Percentiles rank a stretch among this genome's conserved stretches.
These are phyloP conservation scores for Ianthella basta DNA, from an alignment of 37 sponge, comb jelly and placozoan species.

Conservation along the genomic window DNA sequence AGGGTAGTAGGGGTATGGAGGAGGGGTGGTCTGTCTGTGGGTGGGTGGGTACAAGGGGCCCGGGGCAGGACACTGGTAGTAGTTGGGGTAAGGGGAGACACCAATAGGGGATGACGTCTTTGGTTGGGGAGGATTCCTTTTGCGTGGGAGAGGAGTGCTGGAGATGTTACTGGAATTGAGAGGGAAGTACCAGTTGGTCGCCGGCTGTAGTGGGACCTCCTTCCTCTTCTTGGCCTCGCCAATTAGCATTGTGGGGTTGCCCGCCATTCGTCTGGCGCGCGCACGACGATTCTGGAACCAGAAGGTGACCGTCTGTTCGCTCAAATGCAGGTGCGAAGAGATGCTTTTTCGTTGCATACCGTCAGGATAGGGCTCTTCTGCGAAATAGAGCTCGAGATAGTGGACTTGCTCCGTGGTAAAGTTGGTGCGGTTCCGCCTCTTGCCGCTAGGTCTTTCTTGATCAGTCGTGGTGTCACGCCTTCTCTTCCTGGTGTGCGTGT, in stretches of 20 bases:
- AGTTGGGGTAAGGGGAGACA: background rate
- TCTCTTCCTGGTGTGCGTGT: background rate
- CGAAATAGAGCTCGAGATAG: constrained; percentile 7
- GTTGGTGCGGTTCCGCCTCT: constrained; percentile 29
- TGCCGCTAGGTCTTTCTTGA: background rate
- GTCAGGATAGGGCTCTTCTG: constrained; percentile 17
- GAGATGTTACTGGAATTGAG: background rate
- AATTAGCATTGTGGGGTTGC: background rate
- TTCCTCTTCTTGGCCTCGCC: background rate
- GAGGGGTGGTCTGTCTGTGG: too few species aligned
- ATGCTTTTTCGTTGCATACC: background rate
- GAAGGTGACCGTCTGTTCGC: background rate
- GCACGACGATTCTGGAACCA: constrained; percentile 33
- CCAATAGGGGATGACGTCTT: background rate
- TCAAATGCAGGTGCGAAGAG: background rate
- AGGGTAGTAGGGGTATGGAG: too few species aligned
- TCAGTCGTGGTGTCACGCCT: background rate
- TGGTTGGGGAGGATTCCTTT: background rate
- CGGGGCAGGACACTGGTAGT: background rate
- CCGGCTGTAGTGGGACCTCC: background rate
- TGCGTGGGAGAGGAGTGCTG: background rate
- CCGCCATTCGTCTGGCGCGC: too few species aligned
- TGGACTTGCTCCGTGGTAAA: constrained; percentile 35
- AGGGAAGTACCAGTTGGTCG: constrained; percentile 16
- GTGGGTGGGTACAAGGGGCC: too few species aligned